Evolutionary conservation across 2,113 vertebrate species (phyloP), one percentile per base, ranked within the genome.

Genomic region (Centrocercus urophasianus): DNA sequence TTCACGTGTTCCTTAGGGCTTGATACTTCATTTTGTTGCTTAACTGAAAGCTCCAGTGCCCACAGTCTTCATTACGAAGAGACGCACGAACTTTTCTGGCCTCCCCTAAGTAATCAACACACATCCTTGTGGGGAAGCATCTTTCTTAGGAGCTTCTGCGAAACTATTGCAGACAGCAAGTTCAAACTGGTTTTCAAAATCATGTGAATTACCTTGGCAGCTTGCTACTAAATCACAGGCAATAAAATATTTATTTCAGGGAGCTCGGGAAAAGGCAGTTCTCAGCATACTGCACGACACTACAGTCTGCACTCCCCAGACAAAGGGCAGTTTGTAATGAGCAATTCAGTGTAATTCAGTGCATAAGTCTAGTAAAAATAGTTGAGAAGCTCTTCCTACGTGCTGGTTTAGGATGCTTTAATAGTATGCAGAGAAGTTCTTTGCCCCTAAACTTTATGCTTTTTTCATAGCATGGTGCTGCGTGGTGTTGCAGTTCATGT

Each of bases 211-310:
- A 66, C n/a, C 70, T 50, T 86, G 54, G 40, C 47, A 91, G 38
- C 32, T 91, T 91, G 50, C 42, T 93, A 16, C 38, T 76, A 61
- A 89, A 54, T 95, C 88, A 61, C 69, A 86, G 30, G 50, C 89
- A 67, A 57, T 78, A 21, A 78, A 91, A 13, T 7, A 66, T 57
- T 71, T 86, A 36, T 83, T 77, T 74, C 85, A 66, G 88, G 87
- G 52, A 91, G 60, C 64, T 91, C 14, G 2, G 69, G 50, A 42
- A 74, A 42, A 73, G 34, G 78, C 78, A 82, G 25, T 36, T 90
- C 50, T 71, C 57, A 83, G 83, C 74, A 54, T 34, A 34, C 56
- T 60, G 22, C 80, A 24, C 2, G 4, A 32, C 48, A 34, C 90
- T 88, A 16, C 7, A 1, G 3, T 59, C 70, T 89, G 63, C 50